Percentiles rank a stretch among this genome's conserved stretches.
phyloP scores from a whole-genome alignment of 2,888 invertebrate species.

The Drosophila peninsularis region DNA sequence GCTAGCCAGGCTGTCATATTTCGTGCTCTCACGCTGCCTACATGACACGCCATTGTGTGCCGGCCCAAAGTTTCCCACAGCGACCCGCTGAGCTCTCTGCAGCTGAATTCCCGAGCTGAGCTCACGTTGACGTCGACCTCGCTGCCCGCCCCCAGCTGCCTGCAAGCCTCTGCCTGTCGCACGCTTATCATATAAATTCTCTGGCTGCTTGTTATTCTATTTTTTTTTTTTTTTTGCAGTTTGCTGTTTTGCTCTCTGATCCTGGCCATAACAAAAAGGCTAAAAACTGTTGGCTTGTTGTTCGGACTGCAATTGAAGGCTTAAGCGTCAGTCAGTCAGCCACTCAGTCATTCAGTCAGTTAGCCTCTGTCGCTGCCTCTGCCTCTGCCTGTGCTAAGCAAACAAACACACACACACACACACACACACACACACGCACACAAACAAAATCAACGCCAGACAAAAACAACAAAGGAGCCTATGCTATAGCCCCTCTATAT shows the following conservation, averaged over 20 bases:
- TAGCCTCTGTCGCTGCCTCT: conserved; percentile 32
- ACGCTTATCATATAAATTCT: conserved; percentile 77
- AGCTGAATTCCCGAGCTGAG: conserved; percentile 35
- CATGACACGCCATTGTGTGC: conserved; percentile 64
- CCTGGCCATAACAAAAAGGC: conserved; percentile 68
- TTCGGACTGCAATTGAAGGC: conserved; percentile 74
- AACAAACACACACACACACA: conserved; percentile 37
- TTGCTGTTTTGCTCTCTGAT: conserved; percentile 52
- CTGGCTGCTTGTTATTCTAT: conserved; percentile 51
- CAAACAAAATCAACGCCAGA: conserved; percentile 37
- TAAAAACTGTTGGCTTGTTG: conserved; percentile 68
- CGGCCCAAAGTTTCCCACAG: conserved; percentile 49
- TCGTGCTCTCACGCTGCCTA: conserved; percentile 66
- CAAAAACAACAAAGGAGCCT: conserved; percentile 55
- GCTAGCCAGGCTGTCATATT: conserved; percentile 69
- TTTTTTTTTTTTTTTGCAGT: conserved; percentile 13
- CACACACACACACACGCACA: no score
- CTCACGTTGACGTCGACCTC: conserved; percentile 44
- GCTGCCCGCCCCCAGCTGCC: not conserved
- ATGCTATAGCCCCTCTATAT: conserved; percentile 22
- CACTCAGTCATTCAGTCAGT: conserved; percentile 41
- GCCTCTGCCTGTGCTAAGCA: conserved; percentile 30
- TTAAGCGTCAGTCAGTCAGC: conserved; percentile 65
- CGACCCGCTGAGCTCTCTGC: conserved; percentile 48
- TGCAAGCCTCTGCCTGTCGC: conserved; percentile 43